These are phyloP conservation scores for Lithophane socia DNA, from an alignment of 2,888 invertebrate species.

Conservation along the genomic window DNA sequence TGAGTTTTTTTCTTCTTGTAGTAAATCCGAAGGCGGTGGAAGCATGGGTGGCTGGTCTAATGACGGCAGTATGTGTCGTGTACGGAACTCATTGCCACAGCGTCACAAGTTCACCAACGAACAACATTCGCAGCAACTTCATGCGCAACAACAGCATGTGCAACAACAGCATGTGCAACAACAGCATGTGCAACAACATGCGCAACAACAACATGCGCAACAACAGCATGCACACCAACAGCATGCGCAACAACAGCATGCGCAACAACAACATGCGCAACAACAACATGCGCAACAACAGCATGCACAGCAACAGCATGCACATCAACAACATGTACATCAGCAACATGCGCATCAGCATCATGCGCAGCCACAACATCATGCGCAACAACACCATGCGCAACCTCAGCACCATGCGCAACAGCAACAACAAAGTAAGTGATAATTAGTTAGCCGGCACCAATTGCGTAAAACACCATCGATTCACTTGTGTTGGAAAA, in stretches of 20 bases:
- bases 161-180: conserved; percentile 48
- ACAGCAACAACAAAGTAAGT: conserved; percentile 65
- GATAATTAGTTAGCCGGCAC: not conserved
- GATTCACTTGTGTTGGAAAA: not conserved
- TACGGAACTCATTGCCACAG: conserved; percentile 84
- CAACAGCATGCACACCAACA: conserved; percentile 52
- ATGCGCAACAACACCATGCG: conserved; percentile 26
- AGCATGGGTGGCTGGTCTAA: conserved; percentile 87
- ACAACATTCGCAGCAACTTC: conserved; percentile 79
- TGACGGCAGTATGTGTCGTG: conserved; percentile 86
- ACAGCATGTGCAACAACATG: conserved; percentile 50
- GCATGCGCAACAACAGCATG: conserved; percentile 39
- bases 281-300: conserved; percentile 43
- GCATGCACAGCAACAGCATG: conserved; percentile 4
- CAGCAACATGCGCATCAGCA: conserved; percentile 38
- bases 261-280: conserved; percentile 41
- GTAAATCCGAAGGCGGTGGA: conserved; percentile 87
- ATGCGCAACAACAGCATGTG: conserved; percentile 65
- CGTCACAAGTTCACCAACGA: conserved; percentile 88
- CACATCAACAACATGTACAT: conserved; percentile 53
- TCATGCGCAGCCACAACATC: conserved; percentile 28
- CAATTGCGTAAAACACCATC: not conserved
- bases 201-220: conserved; percentile 41
- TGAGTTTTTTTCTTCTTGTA: conserved; percentile 56
- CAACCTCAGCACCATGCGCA: conserved; percentile 49